A percentile compares a stretch with the other conserved stretches of the same genome.
Evolutionary conservation across 92 coral and sea anemone genomes (phyloP).

Genomic region (Phenganax subtilis): DNA sequence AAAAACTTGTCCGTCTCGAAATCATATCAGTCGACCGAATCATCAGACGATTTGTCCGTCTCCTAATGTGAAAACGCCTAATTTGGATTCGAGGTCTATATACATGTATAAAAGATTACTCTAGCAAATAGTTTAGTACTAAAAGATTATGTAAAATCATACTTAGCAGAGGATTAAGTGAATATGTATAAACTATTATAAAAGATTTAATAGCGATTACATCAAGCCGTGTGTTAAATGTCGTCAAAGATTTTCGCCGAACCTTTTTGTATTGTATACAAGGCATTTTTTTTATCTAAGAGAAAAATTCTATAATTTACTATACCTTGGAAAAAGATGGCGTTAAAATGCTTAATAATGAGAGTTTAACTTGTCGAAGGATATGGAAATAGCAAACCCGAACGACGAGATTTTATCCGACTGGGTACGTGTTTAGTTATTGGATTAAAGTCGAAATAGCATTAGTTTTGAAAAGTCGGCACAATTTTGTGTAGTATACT

Average conservation of each 20-base stretch:
- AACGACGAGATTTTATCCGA: conserved; percentile 7
- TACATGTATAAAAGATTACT: too few species aligned
- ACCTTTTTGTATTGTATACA: background rate
- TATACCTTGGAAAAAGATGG: background rate
- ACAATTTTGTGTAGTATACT: background rate
- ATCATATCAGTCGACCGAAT: too few species aligned
- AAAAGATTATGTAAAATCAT: too few species aligned
- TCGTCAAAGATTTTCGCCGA: conserved; percentile 11
- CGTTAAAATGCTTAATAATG: background rate
- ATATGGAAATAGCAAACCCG: background rate
- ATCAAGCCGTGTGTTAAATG: conserved; percentile 12
- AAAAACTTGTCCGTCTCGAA: too few species aligned
- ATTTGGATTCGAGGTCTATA: too few species aligned
- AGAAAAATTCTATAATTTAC: background rate
- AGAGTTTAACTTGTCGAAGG: background rate
- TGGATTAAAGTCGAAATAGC: background rate
- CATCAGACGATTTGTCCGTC: too few species aligned
- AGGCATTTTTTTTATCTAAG: background rate
- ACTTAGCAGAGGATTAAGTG: background rate
- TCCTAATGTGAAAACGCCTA: too few species aligned
- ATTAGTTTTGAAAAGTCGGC: background rate
- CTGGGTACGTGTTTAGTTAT: conserved; percentile 30
- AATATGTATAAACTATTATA: conserved; percentile 6
- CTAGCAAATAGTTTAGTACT: too few species aligned
- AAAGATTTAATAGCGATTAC: conserved; percentile 14